These are phyloP conservation scores for Alces alces DNA, from an alignment of 2,113 vertebrate species.

Conservation along the genomic window DNA sequence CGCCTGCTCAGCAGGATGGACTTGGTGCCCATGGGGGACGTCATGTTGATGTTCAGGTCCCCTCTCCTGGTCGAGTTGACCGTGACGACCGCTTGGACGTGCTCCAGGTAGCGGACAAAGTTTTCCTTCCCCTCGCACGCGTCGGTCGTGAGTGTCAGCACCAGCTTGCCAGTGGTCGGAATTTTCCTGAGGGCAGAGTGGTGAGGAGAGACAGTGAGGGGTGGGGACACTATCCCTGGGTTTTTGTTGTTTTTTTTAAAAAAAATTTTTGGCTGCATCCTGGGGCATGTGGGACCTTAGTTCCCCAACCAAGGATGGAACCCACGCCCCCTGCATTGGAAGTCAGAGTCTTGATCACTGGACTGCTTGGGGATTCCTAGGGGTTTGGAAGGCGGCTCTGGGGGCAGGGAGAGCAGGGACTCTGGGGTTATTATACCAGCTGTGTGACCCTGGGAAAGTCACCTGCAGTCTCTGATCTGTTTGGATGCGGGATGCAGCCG, in stretches of 20 bases:
- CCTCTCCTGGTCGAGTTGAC: constrained; percentile 94
- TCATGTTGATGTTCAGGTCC: constrained; percentile 98
- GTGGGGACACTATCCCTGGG: not conserved
- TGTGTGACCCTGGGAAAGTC: not conserved
- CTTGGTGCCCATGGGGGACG: constrained; percentile 97
- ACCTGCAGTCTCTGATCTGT: not conserved
- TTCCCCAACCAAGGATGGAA: not conserved
- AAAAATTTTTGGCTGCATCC: not conserved
- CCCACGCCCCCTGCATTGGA: not conserved
- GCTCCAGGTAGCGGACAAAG: constrained; percentile 98
- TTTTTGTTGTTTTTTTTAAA: not conserved
- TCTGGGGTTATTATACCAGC: not conserved
- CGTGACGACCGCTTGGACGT: constrained; percentile 95
- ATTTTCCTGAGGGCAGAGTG: constrained; percentile 86
- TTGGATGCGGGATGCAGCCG: not conserved
- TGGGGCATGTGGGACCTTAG: not conserved
- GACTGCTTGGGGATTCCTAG: not conserved
- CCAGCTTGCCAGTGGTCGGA: constrained; percentile 87
- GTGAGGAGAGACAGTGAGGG: not conserved
- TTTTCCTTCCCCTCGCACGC: constrained; percentile 96
- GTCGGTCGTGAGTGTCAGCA: constrained; percentile 89
- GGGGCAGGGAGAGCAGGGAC: not conserved
- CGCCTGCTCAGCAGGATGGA: constrained; percentile 96
- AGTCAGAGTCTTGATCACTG: not conserved
- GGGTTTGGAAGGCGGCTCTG: not conserved